These are phyloP conservation scores for Phengaris alcon DNA, from an alignment of 2,888 invertebrate genomes.

Conservation along the genomic window DNA sequence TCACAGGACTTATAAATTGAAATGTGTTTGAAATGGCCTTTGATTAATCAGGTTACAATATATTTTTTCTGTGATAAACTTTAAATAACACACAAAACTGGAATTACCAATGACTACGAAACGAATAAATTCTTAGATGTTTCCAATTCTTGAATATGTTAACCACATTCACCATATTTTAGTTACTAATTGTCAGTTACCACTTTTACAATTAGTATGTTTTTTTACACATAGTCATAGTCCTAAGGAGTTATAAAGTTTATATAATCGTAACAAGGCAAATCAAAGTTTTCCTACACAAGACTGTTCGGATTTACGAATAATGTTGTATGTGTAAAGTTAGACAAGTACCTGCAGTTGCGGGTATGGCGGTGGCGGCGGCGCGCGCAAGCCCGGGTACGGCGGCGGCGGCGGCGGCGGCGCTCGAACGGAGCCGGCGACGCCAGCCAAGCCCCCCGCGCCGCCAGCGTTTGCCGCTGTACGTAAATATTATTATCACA, in stretches of 20 bases:
- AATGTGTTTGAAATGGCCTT: not conserved
- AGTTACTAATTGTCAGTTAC: too few species aligned
- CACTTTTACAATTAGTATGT: too few species aligned
- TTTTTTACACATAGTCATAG: too few species aligned
- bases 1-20: not conserved
- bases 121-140: too few species aligned
- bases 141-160: too few species aligned
- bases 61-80: not conserved
- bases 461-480: constrained; percentile 52
- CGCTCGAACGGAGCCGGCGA: constrained; percentile 63
- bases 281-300: constrained; percentile 13
- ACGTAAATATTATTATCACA: not conserved
- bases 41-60: not conserved
- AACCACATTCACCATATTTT: too few species aligned
- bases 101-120: too few species aligned
- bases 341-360: constrained; percentile 55
- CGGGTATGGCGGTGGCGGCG: constrained; percentile 74
- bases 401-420: constrained; percentile 86
- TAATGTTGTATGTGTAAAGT: constrained; percentile 11
- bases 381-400: constrained; percentile 86
- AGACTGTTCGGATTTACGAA: constrained; percentile 30
- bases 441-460: constrained; percentile 55
- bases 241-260: too few species aligned
- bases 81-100: too few species aligned
- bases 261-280: not conserved